These are phyloP conservation scores for Pentalonia nigronervosa DNA, from an alignment of 1,140 invertebrate species.

Conservation along the genomic window DNA sequence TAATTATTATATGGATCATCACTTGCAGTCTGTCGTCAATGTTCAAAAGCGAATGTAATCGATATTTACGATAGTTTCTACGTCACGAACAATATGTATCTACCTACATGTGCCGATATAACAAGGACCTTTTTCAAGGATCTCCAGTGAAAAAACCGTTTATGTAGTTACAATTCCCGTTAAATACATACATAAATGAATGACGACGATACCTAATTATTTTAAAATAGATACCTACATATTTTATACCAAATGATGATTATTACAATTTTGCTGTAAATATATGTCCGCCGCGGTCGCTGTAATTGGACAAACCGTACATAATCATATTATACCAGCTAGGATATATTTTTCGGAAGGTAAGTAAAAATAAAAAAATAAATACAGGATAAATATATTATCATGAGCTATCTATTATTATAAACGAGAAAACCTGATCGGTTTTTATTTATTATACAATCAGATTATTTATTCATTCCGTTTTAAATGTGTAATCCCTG, in stretches of 20 bases:
- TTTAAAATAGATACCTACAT: background rate
- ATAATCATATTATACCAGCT: background rate
- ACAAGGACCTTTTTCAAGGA: conserved; percentile 29
- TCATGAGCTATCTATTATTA: background rate
- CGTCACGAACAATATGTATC: background rate
- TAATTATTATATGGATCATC: background rate
- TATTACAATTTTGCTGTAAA: background rate
- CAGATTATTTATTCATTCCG: background rate
- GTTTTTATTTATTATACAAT: conserved; percentile 4
- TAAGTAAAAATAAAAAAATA: background rate
- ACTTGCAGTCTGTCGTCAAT: background rate
- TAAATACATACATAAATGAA: background rate
- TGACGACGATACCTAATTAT: background rate
- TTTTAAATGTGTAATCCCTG: conserved; percentile 39
- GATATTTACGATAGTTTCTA: background rate
- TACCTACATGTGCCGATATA: background rate
- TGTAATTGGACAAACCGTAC: background rate
- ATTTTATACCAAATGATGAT: background rate
- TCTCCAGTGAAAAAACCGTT: background rate
- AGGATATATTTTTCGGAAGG: background rate
- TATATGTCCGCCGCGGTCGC: background rate
- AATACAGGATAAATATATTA: background rate
- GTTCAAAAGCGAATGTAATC: conserved; percentile 12
- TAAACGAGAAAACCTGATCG: background rate
- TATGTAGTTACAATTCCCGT: background rate